Percentiles rank a stretch among this genome's conserved stretches.
phyloP scores from a whole-genome alignment of 2,888 invertebrate genomes.

The Trichopria drosophilae region DNA sequence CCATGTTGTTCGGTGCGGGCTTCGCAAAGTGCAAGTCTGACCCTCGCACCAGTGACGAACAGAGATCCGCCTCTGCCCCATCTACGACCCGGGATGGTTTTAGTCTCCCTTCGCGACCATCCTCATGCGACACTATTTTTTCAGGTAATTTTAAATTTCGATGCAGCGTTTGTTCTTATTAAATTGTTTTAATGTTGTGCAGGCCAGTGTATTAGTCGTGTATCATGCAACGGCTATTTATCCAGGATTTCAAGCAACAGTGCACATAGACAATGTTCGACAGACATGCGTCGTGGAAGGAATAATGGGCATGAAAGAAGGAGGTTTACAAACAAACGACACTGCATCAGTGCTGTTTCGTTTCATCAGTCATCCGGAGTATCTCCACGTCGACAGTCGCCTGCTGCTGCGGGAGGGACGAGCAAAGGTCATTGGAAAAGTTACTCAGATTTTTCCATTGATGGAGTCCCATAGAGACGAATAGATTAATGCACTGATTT shows the following conservation, averaged over 20 bases:
- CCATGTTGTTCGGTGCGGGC: conserved; percentile 86
- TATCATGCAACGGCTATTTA: conserved; percentile 83
- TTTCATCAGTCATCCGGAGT: conserved; percentile 88
- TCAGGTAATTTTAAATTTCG: conserved; percentile 54
- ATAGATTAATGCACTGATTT: too few relatives aligned
- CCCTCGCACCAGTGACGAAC: conserved; percentile 65
- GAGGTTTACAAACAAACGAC: conserved; percentile 78
- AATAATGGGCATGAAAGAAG: conserved; percentile 67
- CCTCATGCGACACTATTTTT: conserved; percentile 62
- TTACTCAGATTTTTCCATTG: conserved; percentile 73
- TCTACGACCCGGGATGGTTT: conserved; percentile 82
- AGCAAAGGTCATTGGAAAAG: conserved; percentile 84
- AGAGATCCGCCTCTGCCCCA: conserved; percentile 60
- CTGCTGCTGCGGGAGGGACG: conserved; percentile 82
- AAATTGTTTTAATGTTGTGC: conserved; percentile 35
- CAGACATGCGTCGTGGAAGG: conserved; percentile 92
- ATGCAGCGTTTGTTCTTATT: background rate
- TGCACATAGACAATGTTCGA: conserved; percentile 92
- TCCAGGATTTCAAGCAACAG: conserved; percentile 86
- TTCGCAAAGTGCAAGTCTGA: conserved; percentile 86
- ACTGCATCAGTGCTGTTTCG: conserved; percentile 84
- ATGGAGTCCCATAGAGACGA: too few relatives aligned
- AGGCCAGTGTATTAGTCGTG: conserved; percentile 88
- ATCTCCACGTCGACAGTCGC: conserved; percentile 76
- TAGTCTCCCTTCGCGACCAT: conserved; percentile 64